These are phyloP conservation scores for Noctilio leporinus DNA, from an alignment of 2,113 vertebrate genomes.

Conservation along the genomic window DNA sequence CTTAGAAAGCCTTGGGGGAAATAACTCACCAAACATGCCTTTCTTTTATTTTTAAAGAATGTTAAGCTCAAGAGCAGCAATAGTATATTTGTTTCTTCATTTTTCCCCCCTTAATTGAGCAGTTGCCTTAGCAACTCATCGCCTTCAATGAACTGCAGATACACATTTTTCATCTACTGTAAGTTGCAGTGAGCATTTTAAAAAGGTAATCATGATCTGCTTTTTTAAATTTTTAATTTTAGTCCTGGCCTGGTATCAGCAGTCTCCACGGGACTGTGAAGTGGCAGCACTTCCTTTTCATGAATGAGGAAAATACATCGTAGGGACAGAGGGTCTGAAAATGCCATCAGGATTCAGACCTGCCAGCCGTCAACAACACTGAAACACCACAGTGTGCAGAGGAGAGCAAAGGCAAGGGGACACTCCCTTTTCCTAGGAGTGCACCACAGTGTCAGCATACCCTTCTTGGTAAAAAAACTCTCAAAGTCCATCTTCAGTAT, in stretches of 20 bases:
- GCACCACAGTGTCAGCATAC: background rate
- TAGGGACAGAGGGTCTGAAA: background rate
- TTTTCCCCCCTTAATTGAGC: conserved; percentile 67
- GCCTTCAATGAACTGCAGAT: conserved; percentile 74
- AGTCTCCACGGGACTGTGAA: background rate
- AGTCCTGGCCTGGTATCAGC: background rate
- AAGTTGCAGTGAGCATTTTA: conserved; percentile 25
- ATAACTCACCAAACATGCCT: background rate
- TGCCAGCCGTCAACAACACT: background rate
- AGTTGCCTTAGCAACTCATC: conserved; percentile 78
- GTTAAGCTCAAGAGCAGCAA: background rate
- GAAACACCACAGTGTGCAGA: background rate
- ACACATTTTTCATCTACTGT: conserved; percentile 66
- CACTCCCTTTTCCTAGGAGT: background rate
- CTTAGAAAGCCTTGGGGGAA: background rate
- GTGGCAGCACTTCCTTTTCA: background rate
- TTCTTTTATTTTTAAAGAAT: background rate
- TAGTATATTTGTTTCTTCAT: conserved; percentile 69
- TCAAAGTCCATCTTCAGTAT: background rate
- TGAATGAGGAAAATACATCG: conserved; percentile 23
- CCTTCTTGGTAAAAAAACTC: background rate
- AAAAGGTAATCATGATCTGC: background rate
- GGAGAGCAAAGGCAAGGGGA: background rate
- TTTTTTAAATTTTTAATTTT: background rate
- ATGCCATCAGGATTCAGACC: background rate